Conservation (phyloP, 2,113 vertebrate species). For the Platysternon megacephalum region DNA sequence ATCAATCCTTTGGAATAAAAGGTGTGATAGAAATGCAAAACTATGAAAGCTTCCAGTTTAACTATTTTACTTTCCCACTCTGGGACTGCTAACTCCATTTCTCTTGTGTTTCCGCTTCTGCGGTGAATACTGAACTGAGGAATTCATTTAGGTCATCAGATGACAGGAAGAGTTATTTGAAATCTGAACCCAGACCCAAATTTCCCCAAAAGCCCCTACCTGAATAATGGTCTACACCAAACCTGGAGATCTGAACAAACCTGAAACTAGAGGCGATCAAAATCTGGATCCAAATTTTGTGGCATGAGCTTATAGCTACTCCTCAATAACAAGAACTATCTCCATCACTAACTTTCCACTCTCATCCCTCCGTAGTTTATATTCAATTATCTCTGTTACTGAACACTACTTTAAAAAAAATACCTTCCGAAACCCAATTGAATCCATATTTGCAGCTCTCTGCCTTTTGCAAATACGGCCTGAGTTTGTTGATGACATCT, state of each 20-base stretch:
- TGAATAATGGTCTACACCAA: neutral
- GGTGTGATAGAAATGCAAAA: conserved; percentile 59
- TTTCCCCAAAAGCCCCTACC: neutral
- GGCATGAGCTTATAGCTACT: neutral
- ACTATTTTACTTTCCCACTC: conserved; percentile 38
- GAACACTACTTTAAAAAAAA: neutral
- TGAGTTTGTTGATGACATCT: neutral
- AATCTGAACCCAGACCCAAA: neutral
- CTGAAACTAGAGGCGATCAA: neutral
- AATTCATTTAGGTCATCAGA: neutral
- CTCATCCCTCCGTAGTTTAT: neutral
- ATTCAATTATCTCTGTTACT: neutral
- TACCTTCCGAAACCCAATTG: neutral
- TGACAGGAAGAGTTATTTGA: neutral
- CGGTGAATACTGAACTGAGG: neutral
- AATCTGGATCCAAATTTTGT: neutral
- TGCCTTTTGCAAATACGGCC: neutral
- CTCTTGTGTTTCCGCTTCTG: conserved; percentile 51
- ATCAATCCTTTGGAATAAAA: conserved; percentile 62
- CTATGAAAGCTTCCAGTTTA: conserved; percentile 28
- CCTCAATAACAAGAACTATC: neutral
- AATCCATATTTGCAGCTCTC: neutral
- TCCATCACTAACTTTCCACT: neutral
- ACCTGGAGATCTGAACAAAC: neutral
- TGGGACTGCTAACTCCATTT: conserved; percentile 49